A percentile compares a stretch with the other conserved stretches of the same genome.
phyloP scores from a whole-genome alignment of 2,797 vertebrate genomes.

The Hippopotamyrus pictus region DNA sequence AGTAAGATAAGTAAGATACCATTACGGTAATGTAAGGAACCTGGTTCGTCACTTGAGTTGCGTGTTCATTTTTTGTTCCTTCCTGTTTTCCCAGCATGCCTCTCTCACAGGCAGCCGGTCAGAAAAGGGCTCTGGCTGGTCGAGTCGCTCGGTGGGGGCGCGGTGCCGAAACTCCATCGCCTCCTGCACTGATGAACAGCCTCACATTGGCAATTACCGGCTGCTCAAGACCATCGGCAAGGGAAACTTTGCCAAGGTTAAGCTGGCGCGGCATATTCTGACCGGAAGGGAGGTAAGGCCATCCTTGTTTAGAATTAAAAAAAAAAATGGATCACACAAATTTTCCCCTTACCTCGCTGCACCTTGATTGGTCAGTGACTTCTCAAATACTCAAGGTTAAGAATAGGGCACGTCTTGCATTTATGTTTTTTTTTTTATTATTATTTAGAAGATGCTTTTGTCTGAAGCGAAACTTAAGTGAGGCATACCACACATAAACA shows the following conservation, averaged over 20 bases:
- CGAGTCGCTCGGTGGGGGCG: conserved; percentile 82
- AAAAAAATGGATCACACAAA: background rate
- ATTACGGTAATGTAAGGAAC: background rate
- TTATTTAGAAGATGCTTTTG: background rate
- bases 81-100: conserved; percentile 67
- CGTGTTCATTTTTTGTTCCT: background rate
- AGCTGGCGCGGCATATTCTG: conserved; percentile 90
- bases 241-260: conserved; percentile 97
- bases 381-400: background rate
- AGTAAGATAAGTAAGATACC: background rate
- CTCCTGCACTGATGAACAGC: conserved; percentile 88
- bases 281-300: conserved; percentile 86
- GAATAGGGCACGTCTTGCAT: background rate
- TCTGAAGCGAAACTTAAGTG: background rate
- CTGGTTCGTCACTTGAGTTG: background rate
- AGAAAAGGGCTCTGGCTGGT: conserved; percentile 79
- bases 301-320: background rate
- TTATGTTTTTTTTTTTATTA: background rate
- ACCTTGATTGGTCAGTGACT: background rate
- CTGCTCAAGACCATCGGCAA: conserved; percentile 97
- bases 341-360: background rate
- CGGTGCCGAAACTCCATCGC: conserved; percentile 92
- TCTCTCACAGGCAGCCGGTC: conserved; percentile 86
- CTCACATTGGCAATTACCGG: conserved; percentile 93
- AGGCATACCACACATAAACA: background rate